These are phyloP conservation scores for Anarhynchus alexandrinus DNA, from an alignment of 2,113 vertebrate species.

Conservation along the genomic window DNA sequence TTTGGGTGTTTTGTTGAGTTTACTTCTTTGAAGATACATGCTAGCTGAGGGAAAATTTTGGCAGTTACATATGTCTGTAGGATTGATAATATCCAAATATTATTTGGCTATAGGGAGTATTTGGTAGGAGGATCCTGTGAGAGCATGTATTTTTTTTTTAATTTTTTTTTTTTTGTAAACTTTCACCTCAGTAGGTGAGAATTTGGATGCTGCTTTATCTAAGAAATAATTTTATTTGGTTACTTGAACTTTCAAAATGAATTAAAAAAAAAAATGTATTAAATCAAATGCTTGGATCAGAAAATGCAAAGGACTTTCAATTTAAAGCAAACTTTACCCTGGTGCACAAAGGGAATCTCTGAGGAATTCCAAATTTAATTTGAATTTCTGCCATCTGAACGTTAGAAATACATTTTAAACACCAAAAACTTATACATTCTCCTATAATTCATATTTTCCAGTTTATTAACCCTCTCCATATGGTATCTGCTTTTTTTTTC, in stretches of 20 bases:
- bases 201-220: not conserved
- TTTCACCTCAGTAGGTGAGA: not conserved
- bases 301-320: not conserved
- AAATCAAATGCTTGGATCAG: not conserved
- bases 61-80: not conserved
- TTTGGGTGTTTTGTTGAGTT: not conserved
- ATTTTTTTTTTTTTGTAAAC: not conserved
- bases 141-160: not conserved
- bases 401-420: not conserved
- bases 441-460: not conserved
- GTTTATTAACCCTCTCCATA: not conserved
- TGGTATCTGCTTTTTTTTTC: not conserved
- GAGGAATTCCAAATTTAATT: not conserved
- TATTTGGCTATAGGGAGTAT: not conserved
- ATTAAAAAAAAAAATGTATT: not conserved
- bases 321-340: not conserved
- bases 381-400: not conserved
- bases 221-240: not conserved
- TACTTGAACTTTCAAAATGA: not conserved
- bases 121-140: not conserved
- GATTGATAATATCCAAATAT: not conserved
- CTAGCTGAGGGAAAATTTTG: not conserved
- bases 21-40: not conserved
- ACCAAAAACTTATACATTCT: accelerated
- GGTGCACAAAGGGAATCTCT: not conserved